Evolutionary conservation across 2,113 vertebrate genomes (phyloP).

Genomic region (Copsychus sechellarum): DNA sequence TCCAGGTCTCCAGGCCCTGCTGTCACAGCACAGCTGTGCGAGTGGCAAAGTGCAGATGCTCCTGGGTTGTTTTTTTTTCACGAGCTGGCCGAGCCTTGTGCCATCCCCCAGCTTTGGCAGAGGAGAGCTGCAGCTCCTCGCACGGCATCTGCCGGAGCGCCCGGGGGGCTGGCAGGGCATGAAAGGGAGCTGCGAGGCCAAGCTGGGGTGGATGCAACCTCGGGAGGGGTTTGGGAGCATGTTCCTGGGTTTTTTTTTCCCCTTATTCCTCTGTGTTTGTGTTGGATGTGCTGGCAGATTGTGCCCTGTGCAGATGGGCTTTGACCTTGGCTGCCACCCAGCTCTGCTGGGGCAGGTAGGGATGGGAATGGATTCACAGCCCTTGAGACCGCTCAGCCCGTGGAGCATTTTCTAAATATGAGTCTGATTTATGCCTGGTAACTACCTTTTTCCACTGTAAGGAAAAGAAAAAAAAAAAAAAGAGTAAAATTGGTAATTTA

Average conservation of each 20-base stretch:
- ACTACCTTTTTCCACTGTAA: not conserved
- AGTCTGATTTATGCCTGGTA: not conserved
- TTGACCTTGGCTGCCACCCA: not conserved
- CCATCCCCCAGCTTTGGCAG: not conserved
- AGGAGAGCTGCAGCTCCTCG: not conserved
- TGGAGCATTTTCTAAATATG: not conserved
- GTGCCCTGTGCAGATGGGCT: constrained; percentile 9
- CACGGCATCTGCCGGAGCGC: not conserved
- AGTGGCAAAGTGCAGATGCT: constrained; percentile 17
- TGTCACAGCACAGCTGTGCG: not conserved
- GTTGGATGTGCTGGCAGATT: not conserved
- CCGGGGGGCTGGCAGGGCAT: not conserved
- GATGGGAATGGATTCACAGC: not conserved
- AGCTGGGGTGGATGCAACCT: not conserved
- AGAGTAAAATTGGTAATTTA: not conserved
- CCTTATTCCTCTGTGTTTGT: not conserved
- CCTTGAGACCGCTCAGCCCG: not conserved
- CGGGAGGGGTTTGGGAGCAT: not conserved
- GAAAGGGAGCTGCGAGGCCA: not conserved
- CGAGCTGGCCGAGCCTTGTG: not conserved
- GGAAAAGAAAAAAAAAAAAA: not conserved
- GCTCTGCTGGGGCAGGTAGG: not conserved
- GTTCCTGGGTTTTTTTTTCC: not conserved
- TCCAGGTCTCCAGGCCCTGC: not conserved
- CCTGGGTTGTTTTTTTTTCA: not conserved